Evolutionary conservation across 2,888 invertebrate genomes (phyloP), one percentile per base, ranked within the genome.

Genomic region (Sylvicola fuscatus): DNA sequence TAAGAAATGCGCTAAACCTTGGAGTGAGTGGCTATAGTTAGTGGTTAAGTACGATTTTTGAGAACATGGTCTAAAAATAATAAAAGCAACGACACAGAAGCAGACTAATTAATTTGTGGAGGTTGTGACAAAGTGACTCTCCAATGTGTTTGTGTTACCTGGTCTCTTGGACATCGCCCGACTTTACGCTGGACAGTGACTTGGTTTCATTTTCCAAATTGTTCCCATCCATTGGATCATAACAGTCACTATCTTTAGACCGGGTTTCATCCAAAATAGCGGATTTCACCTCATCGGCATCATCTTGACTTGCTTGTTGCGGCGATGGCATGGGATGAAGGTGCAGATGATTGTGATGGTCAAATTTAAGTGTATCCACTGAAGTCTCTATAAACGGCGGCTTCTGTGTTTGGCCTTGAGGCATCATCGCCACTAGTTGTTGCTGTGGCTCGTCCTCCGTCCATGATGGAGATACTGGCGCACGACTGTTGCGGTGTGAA

Each of bases 181-280:
- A 72, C 49, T 77, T 76, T 37, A 76, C 70, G 56, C 80, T 81
- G 56, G 83, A 81, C 43, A 82, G 81, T 45, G 86, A 86, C 47
- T 86, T 77, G 3, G 90, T 89, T 61, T 90, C 89, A 40, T 87
- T 82, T 58, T 90, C 89, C 42, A 87, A 79, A 58, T 86, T 86
- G 41, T 86, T 87, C 52, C 90, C 89, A 47, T 86, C 68, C 26
- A 82, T 84, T 12, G 84, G 27, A 56, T 77, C 80, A 52, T 75
- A 78, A 60, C n/a, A n/a, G n/a, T n/a, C n/a, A n/a, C 76, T 79
- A 54, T 79, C 78, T 47, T 75, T 72, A 42, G 52, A 21, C 5
- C 21, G 21, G 21, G 21, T 21, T 4, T 21, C 21, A 21, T 21
- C 21, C 21, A 21, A 21, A 21, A 21, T 21, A 8, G 21, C 21